Base-by-base conservation (phyloP, 2,797 vertebrate genomes). In the Mionectes olivaceus region DNA sequence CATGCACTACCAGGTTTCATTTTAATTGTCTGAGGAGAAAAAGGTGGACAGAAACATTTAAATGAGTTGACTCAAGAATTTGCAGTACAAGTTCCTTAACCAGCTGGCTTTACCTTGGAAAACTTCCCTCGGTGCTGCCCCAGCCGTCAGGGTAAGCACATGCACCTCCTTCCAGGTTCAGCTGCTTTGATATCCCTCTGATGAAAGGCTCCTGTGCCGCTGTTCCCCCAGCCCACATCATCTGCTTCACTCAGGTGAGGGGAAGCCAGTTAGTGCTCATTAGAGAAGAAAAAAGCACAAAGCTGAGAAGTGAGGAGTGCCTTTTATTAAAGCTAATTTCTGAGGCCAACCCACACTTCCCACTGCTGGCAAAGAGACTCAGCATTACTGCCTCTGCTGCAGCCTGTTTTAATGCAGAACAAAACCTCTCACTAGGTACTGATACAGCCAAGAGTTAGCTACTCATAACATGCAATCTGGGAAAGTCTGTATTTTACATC, bases 321-420 rank as follows among this genome's bases (percentile, higher is more conserved):
- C 78, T 82, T 95, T 84, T 84, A 89, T 87, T 76, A 93, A 82
- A 95, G 83, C 92, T 93, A 77, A 95, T 95, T 96, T 93, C 88
- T 95, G 95, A 96, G 86, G 91, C 80, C 86, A 96, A 55, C 71
- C 78, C 78, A 83, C 83, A 82, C 22, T 64, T 90, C 71, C 80
- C 83, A 74, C 70, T 60, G 70, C 75, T 89, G 71, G 59, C 85
- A 93, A 33, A 32, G 56, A 74, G 76, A 18, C 37, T 91, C 19
- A 1, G 43, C 39, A 11, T 25, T 56, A 50, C 8, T 74, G 49
- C 60, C 37, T 77, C 67, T 71, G 79, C 33, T 80, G n/a, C 63
- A 30, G 25, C 17, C 41, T 35, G 16, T 57, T 78, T 49, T 43
- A 76, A 90, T 39, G 46, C 17, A 28, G 15, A 10, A 44, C 28